A percentile compares a stretch with the other conserved stretches of the same genome.
Conservation (phyloP, 2,797 vertebrate species). For the Oceanodroma leucorhoa region DNA sequence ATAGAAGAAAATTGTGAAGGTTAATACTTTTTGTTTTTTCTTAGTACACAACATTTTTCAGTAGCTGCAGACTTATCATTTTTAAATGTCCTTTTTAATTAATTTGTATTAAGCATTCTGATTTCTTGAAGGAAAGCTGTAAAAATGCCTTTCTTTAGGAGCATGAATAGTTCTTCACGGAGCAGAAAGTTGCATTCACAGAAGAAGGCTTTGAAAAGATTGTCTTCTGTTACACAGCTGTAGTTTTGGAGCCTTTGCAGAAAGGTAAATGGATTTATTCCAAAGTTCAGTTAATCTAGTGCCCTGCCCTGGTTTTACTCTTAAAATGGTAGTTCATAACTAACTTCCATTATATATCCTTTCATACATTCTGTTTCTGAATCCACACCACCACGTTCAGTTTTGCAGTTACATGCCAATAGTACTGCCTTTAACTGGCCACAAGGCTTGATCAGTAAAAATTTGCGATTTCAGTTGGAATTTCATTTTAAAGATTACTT, state of each 20-base stretch:
- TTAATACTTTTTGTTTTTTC: neutral
- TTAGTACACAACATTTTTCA: neutral
- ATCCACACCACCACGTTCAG: neutral
- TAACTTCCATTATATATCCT: neutral
- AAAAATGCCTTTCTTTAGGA: neutral
- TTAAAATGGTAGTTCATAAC: neutral
- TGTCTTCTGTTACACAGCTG: neutral
- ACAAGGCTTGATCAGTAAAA: neutral
- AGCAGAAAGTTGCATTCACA: neutral
- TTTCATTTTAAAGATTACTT: neutral
- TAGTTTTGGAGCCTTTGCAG: slow-evolving; percentile 21
- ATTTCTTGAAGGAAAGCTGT: slow-evolving; percentile 25
- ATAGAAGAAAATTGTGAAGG: neutral
- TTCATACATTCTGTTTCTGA: neutral
- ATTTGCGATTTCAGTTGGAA: neutral
- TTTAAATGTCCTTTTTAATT: neutral
- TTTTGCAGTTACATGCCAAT: accelerated
- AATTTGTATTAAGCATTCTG: neutral
- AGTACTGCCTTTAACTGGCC: neutral
- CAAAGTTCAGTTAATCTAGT: neutral
- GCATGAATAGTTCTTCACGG: neutral
- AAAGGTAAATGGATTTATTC: slow-evolving; percentile 17
- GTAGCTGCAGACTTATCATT: neutral
- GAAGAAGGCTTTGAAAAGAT: neutral
- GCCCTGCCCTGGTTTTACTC: neutral